phyloP scores from a whole-genome alignment of 2,797 vertebrate genomes.

The Antennarius maculatus region DNA sequence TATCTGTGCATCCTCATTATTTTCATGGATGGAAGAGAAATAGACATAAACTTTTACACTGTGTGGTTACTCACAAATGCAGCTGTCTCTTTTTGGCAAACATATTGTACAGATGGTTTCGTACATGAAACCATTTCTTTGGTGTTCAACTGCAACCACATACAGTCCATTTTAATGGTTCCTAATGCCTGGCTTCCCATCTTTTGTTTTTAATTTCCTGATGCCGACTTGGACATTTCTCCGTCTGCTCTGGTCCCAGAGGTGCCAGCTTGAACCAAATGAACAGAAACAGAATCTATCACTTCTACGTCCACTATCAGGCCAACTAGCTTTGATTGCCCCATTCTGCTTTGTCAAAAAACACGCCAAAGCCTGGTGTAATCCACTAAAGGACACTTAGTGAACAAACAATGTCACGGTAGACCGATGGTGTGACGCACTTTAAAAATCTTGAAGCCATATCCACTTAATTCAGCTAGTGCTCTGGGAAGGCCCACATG shows the following conservation, averaged over 20 bases:
- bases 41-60: conserved; percentile 2
- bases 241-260: conserved; percentile 61
- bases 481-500: conserved; percentile 76
- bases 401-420: conserved; percentile 68
- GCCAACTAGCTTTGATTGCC: conserved; percentile 69
- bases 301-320: conserved; percentile 41
- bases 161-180: conserved; percentile 41
- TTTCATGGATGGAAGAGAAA: conserved; percentile 14
- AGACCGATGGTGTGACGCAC: conserved; percentile 68
- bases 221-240: conserved; percentile 59
- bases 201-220: conserved; percentile 61
- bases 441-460: conserved; percentile 71
- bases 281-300: conserved; percentile 64
- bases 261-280: conserved; percentile 62
- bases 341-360: conserved; percentile 71
- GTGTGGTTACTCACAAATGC: conserved; percentile 11
- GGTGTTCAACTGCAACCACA: conserved; percentile 32
- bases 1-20: conserved; percentile 16
- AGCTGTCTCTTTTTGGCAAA: conserved; percentile 27
- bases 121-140: conserved; percentile 37
- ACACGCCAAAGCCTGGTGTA: conserved; percentile 52
- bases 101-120: conserved; percentile 20
- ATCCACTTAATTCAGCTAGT: conserved; percentile 81
- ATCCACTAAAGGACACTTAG: conserved; percentile 71
- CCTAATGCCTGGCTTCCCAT: conserved; percentile 46